Conservation (phyloP, 2,888 invertebrate genomes). For the Spatulosminthurus flaviceps region DNA sequence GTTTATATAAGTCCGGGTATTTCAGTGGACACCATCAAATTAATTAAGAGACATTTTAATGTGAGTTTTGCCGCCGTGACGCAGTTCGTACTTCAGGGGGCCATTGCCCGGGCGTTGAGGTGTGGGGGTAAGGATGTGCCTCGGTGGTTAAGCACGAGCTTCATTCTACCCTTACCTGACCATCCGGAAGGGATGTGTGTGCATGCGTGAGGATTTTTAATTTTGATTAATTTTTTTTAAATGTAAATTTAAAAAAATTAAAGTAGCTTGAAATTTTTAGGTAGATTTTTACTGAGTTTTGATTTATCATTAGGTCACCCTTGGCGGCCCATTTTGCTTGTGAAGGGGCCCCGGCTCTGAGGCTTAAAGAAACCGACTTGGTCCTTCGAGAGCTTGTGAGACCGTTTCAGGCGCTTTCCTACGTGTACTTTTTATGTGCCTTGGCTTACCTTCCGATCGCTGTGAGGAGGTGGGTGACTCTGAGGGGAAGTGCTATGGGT, state of each 20-base stretch:
- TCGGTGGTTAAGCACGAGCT: neutral
- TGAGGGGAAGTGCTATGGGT: neutral
- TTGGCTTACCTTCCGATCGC: neutral
- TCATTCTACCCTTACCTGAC: neutral
- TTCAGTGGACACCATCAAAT: neutral
- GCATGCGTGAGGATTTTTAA: slow-evolving; percentile 16
- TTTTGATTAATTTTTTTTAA: neutral
- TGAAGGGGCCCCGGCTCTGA: neutral
- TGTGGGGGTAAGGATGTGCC: neutral
- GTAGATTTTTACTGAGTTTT: neutral
- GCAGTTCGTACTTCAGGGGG: neutral
- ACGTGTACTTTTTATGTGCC: neutral
- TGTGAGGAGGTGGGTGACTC: neutral
- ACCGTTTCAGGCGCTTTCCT: neutral
- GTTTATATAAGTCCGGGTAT: neutral
- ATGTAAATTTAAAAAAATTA: neutral
- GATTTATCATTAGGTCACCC: no score
- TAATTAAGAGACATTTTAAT: neutral
- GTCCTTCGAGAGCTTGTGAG: neutral
- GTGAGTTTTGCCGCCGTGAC: neutral
- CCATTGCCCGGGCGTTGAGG: neutral
- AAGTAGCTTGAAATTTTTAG: neutral
- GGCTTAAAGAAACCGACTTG: neutral
- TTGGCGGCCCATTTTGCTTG: neutral
- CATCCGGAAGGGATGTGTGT: slow-evolving; percentile 20